A percentile compares a stretch with the other conserved stretches of the same genome.
These are phyloP conservation scores for Phenganax stokvisi DNA, from an alignment of 92 coral and sea anemone genomes.

Conservation along the genomic window DNA sequence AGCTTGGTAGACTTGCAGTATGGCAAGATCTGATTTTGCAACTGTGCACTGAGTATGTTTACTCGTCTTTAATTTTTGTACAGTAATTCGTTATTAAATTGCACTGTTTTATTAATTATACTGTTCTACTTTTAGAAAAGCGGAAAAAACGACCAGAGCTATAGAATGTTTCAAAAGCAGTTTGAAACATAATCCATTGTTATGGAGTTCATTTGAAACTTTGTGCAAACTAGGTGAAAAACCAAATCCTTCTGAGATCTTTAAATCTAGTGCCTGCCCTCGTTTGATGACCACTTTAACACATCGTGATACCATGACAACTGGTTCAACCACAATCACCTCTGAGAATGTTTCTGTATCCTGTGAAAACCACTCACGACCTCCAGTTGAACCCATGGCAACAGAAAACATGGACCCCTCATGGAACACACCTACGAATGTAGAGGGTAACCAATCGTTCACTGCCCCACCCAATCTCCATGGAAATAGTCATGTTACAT, in stretches of 20 bases:
- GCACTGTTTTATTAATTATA: neutral
- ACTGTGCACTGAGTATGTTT: neutral
- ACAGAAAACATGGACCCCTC: constrained; percentile 97
- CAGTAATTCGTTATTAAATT: neutral
- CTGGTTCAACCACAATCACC: constrained; percentile 65
- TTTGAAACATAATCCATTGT: constrained; percentile 75
- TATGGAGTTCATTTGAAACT: constrained; percentile 92
- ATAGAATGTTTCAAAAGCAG: constrained; percentile 96
- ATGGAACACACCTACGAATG: constrained; percentile 53
- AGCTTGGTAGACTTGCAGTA: neutral
- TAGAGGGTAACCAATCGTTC: constrained; percentile 26
- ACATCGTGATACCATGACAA: constrained; percentile 71
- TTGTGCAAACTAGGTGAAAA: constrained; percentile 86
- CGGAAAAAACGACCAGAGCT: constrained; percentile 81
- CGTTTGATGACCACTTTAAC: constrained; percentile 62
- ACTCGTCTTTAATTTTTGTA: neutral
- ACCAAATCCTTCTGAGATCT: constrained; percentile 86
- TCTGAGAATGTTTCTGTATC: constrained; percentile 59
- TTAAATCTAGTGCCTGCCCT: constrained; percentile 78
- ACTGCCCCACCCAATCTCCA: constrained; percentile 41
- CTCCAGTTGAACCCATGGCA: constrained; percentile 62
- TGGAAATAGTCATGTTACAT: constrained; percentile 48
- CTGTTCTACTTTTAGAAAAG: constrained; percentile 56
- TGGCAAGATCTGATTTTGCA: neutral
- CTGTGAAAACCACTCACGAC: constrained; percentile 55